Evolutionary conservation across 2,888 invertebrate species (phyloP).

Genomic region (Adelognathus sp.): DNA sequence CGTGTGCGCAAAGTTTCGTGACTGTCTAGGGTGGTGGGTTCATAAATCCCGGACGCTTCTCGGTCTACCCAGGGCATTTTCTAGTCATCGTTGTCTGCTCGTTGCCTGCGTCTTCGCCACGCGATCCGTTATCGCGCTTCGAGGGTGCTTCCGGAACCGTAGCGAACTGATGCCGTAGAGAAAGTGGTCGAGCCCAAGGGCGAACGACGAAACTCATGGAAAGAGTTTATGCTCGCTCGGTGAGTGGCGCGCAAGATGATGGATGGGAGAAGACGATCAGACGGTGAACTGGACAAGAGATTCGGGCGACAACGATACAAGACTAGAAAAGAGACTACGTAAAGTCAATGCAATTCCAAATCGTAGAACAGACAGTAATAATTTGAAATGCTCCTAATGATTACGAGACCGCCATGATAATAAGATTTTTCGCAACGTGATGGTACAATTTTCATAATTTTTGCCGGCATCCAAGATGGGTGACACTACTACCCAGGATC

Average conservation of each 20-base stretch:
- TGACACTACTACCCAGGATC: too few relatives aligned
- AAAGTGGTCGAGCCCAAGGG: slow-evolving; percentile 3
- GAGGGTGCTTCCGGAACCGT: slow-evolving; percentile 4
- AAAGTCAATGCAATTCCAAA: too few relatives aligned
- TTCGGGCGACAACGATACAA: too few relatives aligned
- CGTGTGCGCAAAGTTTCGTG: not conserved
- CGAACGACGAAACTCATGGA: not conserved
- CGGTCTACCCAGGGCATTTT: not conserved
- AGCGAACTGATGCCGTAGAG: not conserved
- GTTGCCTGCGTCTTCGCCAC: not conserved
- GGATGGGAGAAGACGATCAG: not conserved
- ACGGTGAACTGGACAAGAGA: slow-evolving; percentile 3
- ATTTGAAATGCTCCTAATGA: too few relatives aligned
- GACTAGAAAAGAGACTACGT: too few relatives aligned
- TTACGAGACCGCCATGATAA: too few relatives aligned
- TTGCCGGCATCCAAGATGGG: too few relatives aligned
- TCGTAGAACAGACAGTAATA: too few relatives aligned
- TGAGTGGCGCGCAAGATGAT: slow-evolving; percentile 26
- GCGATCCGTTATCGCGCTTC: slow-evolving; percentile 11
- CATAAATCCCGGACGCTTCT: not conserved
- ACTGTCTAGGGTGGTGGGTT: not conserved
- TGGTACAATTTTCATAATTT: too few relatives aligned
- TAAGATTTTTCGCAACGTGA: too few relatives aligned
- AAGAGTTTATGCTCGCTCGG: not conserved
- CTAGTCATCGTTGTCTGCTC: not conserved